phyloP scores from a whole-genome alignment of 2,113 vertebrate genomes.

The Microtus pennsylvanicus region DNA sequence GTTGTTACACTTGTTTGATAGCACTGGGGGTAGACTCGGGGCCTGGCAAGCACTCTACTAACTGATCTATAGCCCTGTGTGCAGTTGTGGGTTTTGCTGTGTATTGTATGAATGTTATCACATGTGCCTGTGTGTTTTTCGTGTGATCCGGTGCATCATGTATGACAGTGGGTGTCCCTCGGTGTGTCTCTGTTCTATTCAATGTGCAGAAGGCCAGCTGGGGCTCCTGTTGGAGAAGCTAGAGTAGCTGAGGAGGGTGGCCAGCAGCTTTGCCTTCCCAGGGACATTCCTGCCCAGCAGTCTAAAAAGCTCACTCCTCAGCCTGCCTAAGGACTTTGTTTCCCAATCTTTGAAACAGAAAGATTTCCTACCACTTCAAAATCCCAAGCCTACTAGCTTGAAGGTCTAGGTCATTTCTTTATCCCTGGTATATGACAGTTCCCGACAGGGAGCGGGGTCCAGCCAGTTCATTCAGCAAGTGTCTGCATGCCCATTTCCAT shows the following conservation, averaged over 20 bases:
- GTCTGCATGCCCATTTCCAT: not conserved
- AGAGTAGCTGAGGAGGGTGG: too few species aligned
- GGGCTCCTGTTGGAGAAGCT: not conserved
- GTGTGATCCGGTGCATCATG: not conserved
- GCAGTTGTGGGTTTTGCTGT: not conserved
- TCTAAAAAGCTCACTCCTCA: not conserved
- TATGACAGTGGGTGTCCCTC: not conserved
- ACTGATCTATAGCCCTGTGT: not conserved
- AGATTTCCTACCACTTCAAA: not conserved
- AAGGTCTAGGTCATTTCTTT: not conserved
- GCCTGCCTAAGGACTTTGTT: not conserved
- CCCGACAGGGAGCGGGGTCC: not conserved
- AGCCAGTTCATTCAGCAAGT: not conserved
- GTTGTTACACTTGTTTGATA: not conserved
- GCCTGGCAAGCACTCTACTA: not conserved
- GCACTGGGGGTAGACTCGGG: too few species aligned
- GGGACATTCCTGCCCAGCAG: not conserved
- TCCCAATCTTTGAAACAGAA: slow-evolving; percentile 22
- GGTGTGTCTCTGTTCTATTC: not conserved
- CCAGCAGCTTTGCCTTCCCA: not conserved
- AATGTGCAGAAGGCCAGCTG: not conserved
- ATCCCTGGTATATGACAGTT: not conserved
- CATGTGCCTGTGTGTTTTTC: not conserved
- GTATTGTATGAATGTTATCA: not conserved
- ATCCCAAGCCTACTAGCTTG: not conserved